These are phyloP conservation scores for Eupristina koningsbergeri DNA, from an alignment of 1,140 invertebrate species.

Conservation along the genomic window DNA sequence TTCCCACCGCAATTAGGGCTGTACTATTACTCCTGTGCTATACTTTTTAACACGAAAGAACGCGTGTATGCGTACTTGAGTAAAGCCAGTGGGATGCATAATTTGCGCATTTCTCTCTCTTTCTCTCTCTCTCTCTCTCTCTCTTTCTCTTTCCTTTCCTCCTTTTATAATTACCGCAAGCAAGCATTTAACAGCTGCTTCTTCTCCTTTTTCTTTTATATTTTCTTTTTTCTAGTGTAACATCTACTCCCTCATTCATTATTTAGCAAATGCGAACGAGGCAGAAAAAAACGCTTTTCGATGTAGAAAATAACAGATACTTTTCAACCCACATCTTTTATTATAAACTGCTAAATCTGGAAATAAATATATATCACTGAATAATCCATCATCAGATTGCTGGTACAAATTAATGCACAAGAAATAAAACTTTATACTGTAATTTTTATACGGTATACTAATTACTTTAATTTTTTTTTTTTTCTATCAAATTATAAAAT, in stretches of 20 bases:
- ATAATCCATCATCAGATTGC: neutral
- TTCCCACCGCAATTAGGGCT: slow-evolving; percentile 32
- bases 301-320: neutral
- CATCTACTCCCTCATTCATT: too few relatives aligned
- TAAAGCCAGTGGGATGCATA: neutral
- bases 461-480: too few relatives aligned
- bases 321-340: neutral
- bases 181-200: slow-evolving; percentile 13
- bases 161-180: slow-evolving; percentile 31
- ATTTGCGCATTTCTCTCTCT: neutral
- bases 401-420: too few relatives aligned
- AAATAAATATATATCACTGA: neutral
- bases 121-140: neutral
- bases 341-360: neutral
- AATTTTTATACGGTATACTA: too few relatives aligned
- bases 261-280: neutral
- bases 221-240: neutral
- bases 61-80: neutral
- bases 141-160: neutral
- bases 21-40: neutral
- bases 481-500: too few relatives aligned
- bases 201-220: neutral
- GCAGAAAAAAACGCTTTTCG: neutral
- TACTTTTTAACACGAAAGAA: neutral
- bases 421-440: too few relatives aligned